A percentile compares a stretch with the other conserved stretches of the same genome.
phyloP scores from a whole-genome alignment of 2,888 invertebrate genomes.

The Stramonita haemastoma region DNA sequence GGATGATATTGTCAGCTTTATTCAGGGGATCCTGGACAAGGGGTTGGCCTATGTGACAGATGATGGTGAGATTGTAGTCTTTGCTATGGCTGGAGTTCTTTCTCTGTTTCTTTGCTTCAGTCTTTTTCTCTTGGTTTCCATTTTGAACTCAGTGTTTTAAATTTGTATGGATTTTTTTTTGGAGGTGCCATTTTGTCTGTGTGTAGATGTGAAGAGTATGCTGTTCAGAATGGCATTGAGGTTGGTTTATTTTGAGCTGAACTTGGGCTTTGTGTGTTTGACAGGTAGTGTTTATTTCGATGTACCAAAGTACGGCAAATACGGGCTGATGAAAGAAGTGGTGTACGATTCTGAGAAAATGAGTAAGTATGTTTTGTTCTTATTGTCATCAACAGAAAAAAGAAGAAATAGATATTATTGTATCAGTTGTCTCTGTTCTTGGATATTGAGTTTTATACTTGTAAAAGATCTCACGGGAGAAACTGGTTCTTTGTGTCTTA shows the following conservation, averaged over 20 bases:
- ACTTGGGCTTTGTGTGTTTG: constrained; percentile 50
- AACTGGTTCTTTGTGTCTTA: too few species aligned
- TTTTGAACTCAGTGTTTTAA: too few species aligned
- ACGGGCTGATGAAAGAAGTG: constrained; percentile 80
- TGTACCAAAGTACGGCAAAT: constrained; percentile 82
- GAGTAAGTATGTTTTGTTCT: constrained; percentile 22
- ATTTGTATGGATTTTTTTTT: neutral
- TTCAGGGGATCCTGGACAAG: constrained; percentile 83
- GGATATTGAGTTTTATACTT: too few species aligned
- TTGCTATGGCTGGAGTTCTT: neutral
- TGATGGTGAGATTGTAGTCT: constrained; percentile 44
- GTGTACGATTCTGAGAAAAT: neutral
- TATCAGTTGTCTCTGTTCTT: too few species aligned
- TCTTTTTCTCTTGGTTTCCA: neutral
- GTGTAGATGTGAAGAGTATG: too few species aligned
- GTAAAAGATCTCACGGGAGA: too few species aligned
- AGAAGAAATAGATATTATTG: too few species aligned
- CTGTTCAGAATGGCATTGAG: too few species aligned
- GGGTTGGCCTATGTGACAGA: constrained; percentile 84
- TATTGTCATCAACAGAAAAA: too few species aligned
- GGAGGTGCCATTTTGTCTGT: too few species aligned
- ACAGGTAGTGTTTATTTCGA: constrained; percentile 91
- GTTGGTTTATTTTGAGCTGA: too few species aligned
- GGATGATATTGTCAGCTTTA: constrained; percentile 86
- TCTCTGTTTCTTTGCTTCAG: neutral